Percentiles rank a stretch among this genome's conserved stretches.
phyloP scores from a whole-genome alignment of 2,888 invertebrate species.

The Trissolcus japonicus region DNA sequence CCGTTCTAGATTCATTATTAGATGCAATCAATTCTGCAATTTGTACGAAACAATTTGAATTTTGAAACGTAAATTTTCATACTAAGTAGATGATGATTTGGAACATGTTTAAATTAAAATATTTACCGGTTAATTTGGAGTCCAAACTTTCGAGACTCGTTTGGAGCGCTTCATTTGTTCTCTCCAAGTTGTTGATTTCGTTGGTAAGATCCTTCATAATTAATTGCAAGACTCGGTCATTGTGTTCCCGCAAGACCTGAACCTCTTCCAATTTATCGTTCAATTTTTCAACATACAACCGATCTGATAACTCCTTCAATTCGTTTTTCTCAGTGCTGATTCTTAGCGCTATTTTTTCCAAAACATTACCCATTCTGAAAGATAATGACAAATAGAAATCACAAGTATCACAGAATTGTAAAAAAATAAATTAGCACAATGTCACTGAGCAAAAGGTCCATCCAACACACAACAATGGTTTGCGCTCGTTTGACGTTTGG shows the following conservation, averaged over 20 bases:
- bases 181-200: not conserved
- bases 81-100: too few relatives aligned
- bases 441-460: too few relatives aligned
- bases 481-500: too few relatives aligned
- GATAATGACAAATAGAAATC: not conserved
- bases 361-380: conserved; percentile 70
- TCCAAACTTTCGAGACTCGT: not conserved
- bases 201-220: not conserved
- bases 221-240: too few relatives aligned
- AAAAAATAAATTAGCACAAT: too few relatives aligned
- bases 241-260: conserved; percentile 75
- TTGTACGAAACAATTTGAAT: conserved; percentile 55
- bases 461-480: too few relatives aligned
- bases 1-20: conserved; percentile 64
- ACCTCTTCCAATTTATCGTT: conserved; percentile 81
- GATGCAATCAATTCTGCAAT: conserved; percentile 63
- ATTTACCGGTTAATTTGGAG: not conserved
- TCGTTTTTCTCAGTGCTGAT: conserved; percentile 87
- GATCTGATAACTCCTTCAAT: conserved; percentile 78
- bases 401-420: too few relatives aligned
- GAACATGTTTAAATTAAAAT: too few relatives aligned
- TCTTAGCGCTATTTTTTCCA: conserved; percentile 87
- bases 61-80: too few relatives aligned
- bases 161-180: not conserved
- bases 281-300: conserved; percentile 82